Evolutionary conservation across 2,113 vertebrate species (phyloP).

Genomic region (Nothobranchius kuhntae): DNA sequence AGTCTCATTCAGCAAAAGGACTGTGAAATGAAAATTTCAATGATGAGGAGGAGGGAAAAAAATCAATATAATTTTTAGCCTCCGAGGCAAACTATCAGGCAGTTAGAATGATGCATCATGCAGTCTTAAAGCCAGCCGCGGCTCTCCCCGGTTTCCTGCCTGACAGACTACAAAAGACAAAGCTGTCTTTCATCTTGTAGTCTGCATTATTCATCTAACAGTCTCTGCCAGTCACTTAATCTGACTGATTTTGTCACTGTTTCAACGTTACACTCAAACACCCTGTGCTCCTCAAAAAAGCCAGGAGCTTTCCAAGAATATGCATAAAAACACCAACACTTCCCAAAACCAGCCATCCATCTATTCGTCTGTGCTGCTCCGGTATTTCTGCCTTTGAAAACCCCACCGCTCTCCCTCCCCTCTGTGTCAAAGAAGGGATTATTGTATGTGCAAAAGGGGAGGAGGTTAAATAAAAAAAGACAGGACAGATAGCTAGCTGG

Average conservation of each 20-base stretch:
- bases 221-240: constrained; percentile 57
- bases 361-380: not conserved
- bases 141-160: constrained; percentile 50
- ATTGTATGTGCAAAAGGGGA: constrained; percentile 27
- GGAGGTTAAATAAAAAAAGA: constrained; percentile 42
- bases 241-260: constrained; percentile 62
- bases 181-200: constrained; percentile 58
- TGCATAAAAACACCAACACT: constrained; percentile 9
- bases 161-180: constrained; percentile 68
- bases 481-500: constrained; percentile 33
- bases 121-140: constrained; percentile 42
- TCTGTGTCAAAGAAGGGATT: constrained; percentile 24
- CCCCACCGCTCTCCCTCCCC: not conserved
- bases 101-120: constrained; percentile 42
- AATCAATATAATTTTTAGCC: constrained; percentile 54
- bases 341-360: not conserved
- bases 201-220: constrained; percentile 67
- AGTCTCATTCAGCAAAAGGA: constrained; percentile 27
- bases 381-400: constrained; percentile 2
- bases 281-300: constrained; percentile 3
- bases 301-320: constrained; percentile 6
- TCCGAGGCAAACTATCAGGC: constrained; percentile 57
- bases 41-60: constrained; percentile 28
- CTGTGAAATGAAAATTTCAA: constrained; percentile 60
- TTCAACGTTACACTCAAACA: constrained; percentile 41